phyloP scores from a whole-genome alignment of 2,888 invertebrate species.

The Tigriopus californicus region DNA sequence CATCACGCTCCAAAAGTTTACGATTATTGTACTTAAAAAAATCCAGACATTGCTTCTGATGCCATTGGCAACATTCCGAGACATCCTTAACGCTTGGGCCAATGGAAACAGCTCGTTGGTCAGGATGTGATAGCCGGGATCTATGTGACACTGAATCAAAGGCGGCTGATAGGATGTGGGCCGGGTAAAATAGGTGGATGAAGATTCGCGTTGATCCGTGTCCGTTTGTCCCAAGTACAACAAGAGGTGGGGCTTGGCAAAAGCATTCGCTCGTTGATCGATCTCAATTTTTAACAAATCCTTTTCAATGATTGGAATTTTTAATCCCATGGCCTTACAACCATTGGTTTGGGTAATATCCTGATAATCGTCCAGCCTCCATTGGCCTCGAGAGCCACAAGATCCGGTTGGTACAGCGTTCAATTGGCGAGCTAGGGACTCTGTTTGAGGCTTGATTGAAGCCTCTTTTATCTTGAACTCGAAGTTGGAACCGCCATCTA shows the following conservation, averaged over 20 bases:
- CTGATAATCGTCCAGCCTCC: not conserved
- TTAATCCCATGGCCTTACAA: not conserved
- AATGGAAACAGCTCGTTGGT: not conserved
- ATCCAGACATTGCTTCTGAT: too few relatives aligned
- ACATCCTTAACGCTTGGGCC: too few relatives aligned
- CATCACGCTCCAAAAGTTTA: too few relatives aligned
- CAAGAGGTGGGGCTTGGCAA: not conserved
- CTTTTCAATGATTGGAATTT: not conserved
- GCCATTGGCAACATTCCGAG: too few relatives aligned
- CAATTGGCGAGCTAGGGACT: not conserved
- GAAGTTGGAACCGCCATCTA: not conserved
- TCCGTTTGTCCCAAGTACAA: slow-evolving; percentile 1
- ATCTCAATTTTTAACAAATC: slow-evolving; percentile 1
- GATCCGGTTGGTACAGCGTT: not conserved
- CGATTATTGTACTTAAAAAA: too few relatives aligned
- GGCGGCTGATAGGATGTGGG: slow-evolving; percentile 7
- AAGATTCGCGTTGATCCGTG: not conserved
- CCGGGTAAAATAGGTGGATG: not conserved
- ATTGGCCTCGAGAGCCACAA: not conserved
- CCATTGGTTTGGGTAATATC: not conserved
- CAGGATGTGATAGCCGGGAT: not conserved
- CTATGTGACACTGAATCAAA: not conserved
- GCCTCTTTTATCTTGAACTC: slow-evolving; percentile 5
- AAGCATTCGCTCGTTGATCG: too few relatives aligned
- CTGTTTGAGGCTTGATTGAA: not conserved